These are phyloP conservation scores for Drosophila flavopinicola DNA, from an alignment of 2,888 invertebrate species.

Conservation along the genomic window DNA sequence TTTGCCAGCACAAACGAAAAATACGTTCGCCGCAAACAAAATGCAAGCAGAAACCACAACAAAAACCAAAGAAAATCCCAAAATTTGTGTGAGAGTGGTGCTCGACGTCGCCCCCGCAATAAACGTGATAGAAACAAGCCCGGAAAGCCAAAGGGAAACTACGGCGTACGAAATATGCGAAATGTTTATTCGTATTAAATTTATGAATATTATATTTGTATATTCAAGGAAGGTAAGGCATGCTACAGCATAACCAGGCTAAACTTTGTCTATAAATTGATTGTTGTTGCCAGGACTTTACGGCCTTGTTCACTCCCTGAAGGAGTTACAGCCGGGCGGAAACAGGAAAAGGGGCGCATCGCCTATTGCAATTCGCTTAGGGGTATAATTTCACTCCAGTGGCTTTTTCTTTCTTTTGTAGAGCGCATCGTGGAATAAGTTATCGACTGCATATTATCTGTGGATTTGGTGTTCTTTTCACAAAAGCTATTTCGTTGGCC, in stretches of 20 bases:
- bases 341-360: slow-evolving; percentile 27
- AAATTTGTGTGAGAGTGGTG: slow-evolving; percentile 54
- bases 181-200: slow-evolving; percentile 76
- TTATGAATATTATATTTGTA: slow-evolving; percentile 74
- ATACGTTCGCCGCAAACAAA: slow-evolving; percentile 20
- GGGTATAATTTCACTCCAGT: slow-evolving; percentile 60
- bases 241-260: slow-evolving; percentile 30
- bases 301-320: slow-evolving; percentile 23
- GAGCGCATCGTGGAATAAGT: slow-evolving; percentile 56
- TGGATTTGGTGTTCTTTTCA: neutral
- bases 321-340: slow-evolving; percentile 24
- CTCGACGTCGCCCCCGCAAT: slow-evolving; percentile 62
- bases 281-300: slow-evolving; percentile 42
- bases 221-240: slow-evolving; percentile 50
- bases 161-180: slow-evolving; percentile 65
- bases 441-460: slow-evolving; percentile 48
- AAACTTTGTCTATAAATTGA: slow-evolving; percentile 73
- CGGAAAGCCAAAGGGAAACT: slow-evolving; percentile 29
- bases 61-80: slow-evolving; percentile 34
- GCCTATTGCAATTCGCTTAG: slow-evolving; percentile 55
- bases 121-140: slow-evolving; percentile 42
- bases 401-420: slow-evolving; percentile 55
- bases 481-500: neutral
- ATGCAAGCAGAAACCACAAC: slow-evolving; percentile 35
- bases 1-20: slow-evolving; percentile 30